Evolutionary conservation across 2,113 vertebrate species (phyloP), one percentile per base, ranked within the genome.

Genomic region (Trachemys scripta): DNA sequence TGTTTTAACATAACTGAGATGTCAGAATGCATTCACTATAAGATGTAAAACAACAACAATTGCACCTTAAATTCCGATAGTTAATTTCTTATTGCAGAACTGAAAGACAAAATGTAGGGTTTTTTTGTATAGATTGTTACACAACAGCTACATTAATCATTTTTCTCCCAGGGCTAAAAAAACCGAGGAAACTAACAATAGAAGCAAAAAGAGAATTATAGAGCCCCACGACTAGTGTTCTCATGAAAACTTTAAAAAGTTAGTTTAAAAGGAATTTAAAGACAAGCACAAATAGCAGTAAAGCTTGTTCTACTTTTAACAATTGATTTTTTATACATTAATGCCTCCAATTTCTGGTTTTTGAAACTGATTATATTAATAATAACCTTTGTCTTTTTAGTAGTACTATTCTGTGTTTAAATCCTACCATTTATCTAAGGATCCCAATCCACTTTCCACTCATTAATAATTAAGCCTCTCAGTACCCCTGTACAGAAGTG

Each of bases 61-160:
- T 94, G 79, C 88, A 81, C 90, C 75, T 97, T 96, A 96, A 96
- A 96, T 85, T 88, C 53, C 14, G 89, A 97, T 93, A 96, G 84
- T 95, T 96, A 96, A 97, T 96, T 95, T 95, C 96, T 95, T 94
- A 87, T 82, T 93, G 76, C 76, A 95, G n/a, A 91, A 96, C 49
- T 89, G 91, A 96, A 97, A 97, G 35, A 38, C 91, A 90, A 87
- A 89, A 51, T 1, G 1, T 89, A 53, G 59, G n/a, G 2, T 59
- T n/a, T 27, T 24, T 82, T 22, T 75, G 53, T 10, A n/a, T 87
- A 92, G 92, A 87, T 56, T 94, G 19, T 82, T 94, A 88, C 87
- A 85, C 86, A 95, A 3, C 8, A 93, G 59, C 90, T 62, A 85
- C 25, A 53, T 93, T 95, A 89, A 96, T 95, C 1, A 59, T 69